Percentiles rank a stretch among this genome's conserved stretches.
phyloP scores from a whole-genome alignment of 2,888 invertebrate genomes.

The Cephus pulcher region DNA sequence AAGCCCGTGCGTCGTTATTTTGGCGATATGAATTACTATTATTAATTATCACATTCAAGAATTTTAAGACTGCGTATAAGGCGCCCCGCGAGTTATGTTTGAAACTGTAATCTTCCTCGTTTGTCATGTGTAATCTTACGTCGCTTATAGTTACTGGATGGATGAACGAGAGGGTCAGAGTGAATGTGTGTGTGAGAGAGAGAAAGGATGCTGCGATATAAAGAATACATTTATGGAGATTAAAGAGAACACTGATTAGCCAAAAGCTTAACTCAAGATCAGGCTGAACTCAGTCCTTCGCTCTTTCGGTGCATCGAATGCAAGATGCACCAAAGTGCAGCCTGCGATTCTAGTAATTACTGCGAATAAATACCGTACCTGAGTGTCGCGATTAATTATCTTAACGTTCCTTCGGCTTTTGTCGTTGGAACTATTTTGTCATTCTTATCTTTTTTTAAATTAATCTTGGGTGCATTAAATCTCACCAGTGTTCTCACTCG shows the following conservation, averaged over 20 bases:
- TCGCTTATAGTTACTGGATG: neutral
- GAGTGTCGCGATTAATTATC: too few species aligned
- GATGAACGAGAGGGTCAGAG: neutral
- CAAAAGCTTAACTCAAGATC: too few species aligned
- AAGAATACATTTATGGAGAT: neutral
- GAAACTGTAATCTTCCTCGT: neutral
- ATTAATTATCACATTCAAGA: neutral
- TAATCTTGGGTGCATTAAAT: too few species aligned
- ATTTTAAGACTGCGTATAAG: neutral
- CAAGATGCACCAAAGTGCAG: too few species aligned
- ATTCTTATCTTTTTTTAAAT: too few species aligned
- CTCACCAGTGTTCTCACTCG: too few species aligned
- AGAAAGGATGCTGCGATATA: neutral
- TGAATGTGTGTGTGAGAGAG: neutral
- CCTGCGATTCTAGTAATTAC: too few species aligned
- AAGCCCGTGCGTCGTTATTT: neutral
- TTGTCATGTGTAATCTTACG: neutral
- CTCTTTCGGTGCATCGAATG: too few species aligned
- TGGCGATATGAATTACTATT: neutral
- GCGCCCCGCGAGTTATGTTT: neutral
- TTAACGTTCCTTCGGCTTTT: too few species aligned
- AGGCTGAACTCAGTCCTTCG: too few species aligned
- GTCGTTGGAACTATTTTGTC: too few species aligned
- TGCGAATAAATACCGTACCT: too few species aligned
- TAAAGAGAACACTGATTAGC: neutral